Evolutionary conservation across 2,888 invertebrate genomes (phyloP).

Genomic region (Lasiommata megera): DNA sequence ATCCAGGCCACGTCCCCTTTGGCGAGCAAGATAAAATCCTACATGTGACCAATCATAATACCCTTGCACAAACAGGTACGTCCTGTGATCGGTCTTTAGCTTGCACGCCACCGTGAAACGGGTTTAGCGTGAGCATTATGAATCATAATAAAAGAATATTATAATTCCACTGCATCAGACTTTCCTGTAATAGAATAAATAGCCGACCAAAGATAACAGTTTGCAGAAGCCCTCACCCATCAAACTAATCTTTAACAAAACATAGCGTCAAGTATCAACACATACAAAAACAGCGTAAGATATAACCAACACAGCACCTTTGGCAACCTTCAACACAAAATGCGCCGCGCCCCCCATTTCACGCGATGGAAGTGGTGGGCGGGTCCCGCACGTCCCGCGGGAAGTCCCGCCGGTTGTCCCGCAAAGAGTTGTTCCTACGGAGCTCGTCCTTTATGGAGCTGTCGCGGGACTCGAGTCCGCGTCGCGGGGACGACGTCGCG

Average conservation of each 20-base stretch:
- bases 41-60: no score
- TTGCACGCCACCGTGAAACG: no score
- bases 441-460: slow-evolving; percentile 61
- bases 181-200: no score
- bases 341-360: slow-evolving; percentile 36
- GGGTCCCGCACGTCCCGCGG: slow-evolving; percentile 43
- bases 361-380: slow-evolving; percentile 64
- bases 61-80: no score
- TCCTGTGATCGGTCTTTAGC: no score
- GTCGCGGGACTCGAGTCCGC: slow-evolving; percentile 63
- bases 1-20: no score
- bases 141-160: no score
- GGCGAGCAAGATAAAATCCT: no score
- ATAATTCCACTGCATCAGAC: no score
- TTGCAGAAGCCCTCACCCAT: not conserved
- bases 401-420: slow-evolving; percentile 59
- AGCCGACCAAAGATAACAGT: not conserved
- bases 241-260: not conserved
- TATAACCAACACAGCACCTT: slow-evolving; percentile 19
- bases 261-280: not conserved
- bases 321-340: slow-evolving; percentile 31
- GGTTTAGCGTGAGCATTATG: no score
- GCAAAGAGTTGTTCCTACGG: slow-evolving; percentile 66
- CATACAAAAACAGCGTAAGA: slow-evolving; percentile 8
- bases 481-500: slow-evolving; percentile 58